Conservation (phyloP, 2,888 invertebrate species). For the Phania funesta region DNA sequence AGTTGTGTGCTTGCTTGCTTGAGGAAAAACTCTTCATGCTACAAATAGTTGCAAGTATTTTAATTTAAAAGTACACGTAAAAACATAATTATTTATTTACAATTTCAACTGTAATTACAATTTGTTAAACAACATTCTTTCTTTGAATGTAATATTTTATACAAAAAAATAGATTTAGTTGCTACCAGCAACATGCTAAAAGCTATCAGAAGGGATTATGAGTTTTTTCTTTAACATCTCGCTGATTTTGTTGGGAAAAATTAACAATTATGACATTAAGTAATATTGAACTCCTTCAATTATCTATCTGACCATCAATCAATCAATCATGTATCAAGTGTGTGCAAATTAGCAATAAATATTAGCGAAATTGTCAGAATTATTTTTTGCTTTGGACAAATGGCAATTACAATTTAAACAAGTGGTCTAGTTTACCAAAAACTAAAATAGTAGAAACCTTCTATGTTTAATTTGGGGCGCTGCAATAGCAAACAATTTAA, state of each 20-base stretch:
- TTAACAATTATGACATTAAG: constrained; percentile 52
- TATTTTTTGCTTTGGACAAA: constrained; percentile 32
- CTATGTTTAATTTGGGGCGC: constrained; percentile 62
- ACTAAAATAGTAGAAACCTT: constrained; percentile 42
- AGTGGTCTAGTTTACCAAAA: constrained; percentile 66
- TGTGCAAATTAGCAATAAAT: constrained; percentile 22
- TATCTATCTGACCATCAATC: constrained; percentile 4
- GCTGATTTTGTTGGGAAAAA: not conserved
- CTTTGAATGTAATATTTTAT: constrained; percentile 6
- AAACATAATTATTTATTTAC: constrained; percentile 45
- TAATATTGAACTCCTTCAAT: constrained; percentile 34
- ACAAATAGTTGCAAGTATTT: not conserved
- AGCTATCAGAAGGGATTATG: not conserved
- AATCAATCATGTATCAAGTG: constrained; percentile 11
- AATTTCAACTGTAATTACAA: constrained; percentile 44
- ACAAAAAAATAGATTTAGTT: constrained; percentile 31
- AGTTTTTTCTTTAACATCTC: not conserved
- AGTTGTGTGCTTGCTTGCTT: not conserved
- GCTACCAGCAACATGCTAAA: not conserved
- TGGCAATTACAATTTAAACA: constrained; percentile 62
- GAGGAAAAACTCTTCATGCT: constrained; percentile 23
- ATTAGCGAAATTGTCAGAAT: constrained; percentile 31
- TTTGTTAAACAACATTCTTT: constrained; percentile 53
- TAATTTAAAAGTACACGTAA: constrained; percentile 11
- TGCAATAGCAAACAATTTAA: constrained; percentile 50